A percentile compares a stretch with the other conserved stretches of the same genome.
phyloP scores from a whole-genome alignment of 2,888 invertebrate genomes.

The Campoplex capitator region DNA sequence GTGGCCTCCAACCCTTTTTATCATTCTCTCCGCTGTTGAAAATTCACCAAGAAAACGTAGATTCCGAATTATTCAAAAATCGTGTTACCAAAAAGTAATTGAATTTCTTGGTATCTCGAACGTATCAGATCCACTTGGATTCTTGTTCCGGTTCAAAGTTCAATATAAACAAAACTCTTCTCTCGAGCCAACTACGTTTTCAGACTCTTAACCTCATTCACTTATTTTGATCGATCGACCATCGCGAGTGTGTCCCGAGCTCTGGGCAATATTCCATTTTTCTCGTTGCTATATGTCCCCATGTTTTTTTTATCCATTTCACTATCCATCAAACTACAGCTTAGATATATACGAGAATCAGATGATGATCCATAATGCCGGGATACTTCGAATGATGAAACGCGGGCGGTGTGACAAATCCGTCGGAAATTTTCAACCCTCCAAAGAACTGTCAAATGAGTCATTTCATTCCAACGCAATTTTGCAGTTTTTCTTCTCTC shows the following conservation, averaged over 20 bases:
- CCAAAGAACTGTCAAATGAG: background rate
- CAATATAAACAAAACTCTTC: background rate
- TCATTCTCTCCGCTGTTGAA: background rate
- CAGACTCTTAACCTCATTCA: background rate
- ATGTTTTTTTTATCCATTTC: background rate
- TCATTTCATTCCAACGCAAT: conserved; percentile 30
- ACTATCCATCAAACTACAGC: conserved; percentile 53
- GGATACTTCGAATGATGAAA: conserved; percentile 11
- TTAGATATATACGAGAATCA: conserved; percentile 30
- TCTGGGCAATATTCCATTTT: conserved; percentile 17
- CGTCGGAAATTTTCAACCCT: conserved; percentile 50
- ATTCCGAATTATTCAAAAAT: background rate
- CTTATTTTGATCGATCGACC: conserved; percentile 15
- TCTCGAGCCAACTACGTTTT: background rate
- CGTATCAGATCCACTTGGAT: background rate
- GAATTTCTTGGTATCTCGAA: background rate
- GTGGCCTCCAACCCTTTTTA: background rate
- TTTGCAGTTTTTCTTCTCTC: background rate
- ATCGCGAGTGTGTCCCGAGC: background rate
- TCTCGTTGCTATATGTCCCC: background rate
- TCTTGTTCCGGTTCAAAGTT: background rate
- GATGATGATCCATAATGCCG: conserved; percentile 22
- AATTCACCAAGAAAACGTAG: background rate
- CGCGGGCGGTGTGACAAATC: conserved; percentile 46
- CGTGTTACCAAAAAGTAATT: background rate